Percentiles rank a stretch among this genome's conserved stretches.
Evolutionary conservation across 2,797 vertebrate genomes (phyloP).

Genomic region (Propithecus deckenii): DNA sequence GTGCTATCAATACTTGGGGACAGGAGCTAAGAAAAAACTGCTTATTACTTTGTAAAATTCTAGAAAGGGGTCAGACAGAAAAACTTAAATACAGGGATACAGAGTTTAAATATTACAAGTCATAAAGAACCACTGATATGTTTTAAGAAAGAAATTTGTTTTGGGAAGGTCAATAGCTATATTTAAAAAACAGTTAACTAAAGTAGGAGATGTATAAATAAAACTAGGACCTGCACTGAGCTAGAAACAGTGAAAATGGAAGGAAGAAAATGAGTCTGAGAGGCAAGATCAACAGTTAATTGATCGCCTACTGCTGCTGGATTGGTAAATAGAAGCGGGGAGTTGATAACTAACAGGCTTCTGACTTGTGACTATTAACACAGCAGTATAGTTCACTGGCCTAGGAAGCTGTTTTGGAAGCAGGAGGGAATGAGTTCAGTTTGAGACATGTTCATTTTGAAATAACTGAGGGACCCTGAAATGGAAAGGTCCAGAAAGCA

Average conservation of each 20-base stretch:
- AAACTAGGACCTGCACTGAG: not conserved
- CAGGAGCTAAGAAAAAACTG: not conserved
- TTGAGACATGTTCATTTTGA: not conserved
- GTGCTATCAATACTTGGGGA: not conserved
- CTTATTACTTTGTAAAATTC: not conserved
- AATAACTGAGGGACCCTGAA: not conserved
- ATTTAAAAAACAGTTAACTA: not conserved
- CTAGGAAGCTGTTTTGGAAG: not conserved
- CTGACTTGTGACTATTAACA: not conserved
- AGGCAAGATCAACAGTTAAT: not conserved
- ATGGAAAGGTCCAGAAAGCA: not conserved
- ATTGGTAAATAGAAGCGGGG: not conserved
- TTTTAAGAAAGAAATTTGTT: not conserved
- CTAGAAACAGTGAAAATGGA: not conserved
- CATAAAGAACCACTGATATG: not conserved
- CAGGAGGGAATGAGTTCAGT: not conserved
- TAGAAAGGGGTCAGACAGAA: not conserved
- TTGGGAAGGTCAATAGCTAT: not conserved
- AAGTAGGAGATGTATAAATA: not conserved
- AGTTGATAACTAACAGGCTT: not conserved
- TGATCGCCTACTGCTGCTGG: not conserved
- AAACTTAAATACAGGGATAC: not conserved
- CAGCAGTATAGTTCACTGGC: not conserved
- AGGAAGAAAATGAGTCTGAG: not conserved
- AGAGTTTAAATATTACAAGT: not conserved